These are phyloP conservation scores for Oscheius myriophilus DNA, from an alignment of 2,888 invertebrate genomes.

Conservation along the genomic window DNA sequence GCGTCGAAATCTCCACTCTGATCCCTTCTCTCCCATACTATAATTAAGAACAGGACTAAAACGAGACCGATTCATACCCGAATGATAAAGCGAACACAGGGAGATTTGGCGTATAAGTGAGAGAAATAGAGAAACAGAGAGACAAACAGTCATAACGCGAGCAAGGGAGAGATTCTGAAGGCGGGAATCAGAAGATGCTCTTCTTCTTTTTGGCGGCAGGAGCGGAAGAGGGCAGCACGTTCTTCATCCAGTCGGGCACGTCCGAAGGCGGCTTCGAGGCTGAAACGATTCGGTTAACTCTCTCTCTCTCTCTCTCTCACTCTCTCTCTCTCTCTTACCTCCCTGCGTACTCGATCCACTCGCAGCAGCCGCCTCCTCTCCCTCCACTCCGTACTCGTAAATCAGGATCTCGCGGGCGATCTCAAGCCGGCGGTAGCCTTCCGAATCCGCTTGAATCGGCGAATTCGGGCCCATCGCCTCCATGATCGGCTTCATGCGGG, in stretches of 20 bases:
- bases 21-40: too few relatives aligned
- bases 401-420: slow-evolving; percentile 47
- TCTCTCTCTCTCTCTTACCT: background rate
- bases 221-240: background rate
- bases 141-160: background rate
- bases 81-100: too few relatives aligned
- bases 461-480: too few relatives aligned
- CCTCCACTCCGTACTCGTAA: slow-evolving; percentile 52
- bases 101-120: too few relatives aligned
- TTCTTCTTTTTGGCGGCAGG: slow-evolving; percentile 4
- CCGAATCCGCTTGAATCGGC: too few relatives aligned
- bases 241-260: background rate
- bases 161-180: background rate
- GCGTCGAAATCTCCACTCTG: too few relatives aligned
- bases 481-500: too few relatives aligned
- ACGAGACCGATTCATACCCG: too few relatives aligned
- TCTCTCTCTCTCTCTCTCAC: slow-evolving; percentile 5
- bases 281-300: background rate
- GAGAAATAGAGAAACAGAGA: background rate
- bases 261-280: background rate
- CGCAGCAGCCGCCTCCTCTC: background rate
- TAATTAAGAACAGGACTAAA: too few relatives aligned
- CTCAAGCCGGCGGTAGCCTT: slow-evolving; percentile 49
- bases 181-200: background rate
- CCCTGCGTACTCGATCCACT: background rate